Base-by-base conservation (phyloP, 2,888 invertebrate species). In the Digitonthophagus gazella region DNA sequence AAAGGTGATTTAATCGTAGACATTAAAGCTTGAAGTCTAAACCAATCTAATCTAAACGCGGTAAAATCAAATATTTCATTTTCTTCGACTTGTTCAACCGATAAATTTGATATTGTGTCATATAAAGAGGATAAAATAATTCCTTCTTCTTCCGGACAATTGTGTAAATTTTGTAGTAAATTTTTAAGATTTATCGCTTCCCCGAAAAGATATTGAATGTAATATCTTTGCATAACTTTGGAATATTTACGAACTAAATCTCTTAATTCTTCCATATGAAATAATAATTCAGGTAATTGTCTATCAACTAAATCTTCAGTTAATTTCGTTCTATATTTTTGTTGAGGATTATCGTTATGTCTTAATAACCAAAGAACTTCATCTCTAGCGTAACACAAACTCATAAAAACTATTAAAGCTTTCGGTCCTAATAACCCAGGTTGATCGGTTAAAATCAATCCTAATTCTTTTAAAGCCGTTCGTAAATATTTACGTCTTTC, bases 391-490 rank as follows among this genome's bases (percentile, higher is more conserved):
- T 96, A 93, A 72, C 96, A 96, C 6, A 99, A 85, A 0, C 95
- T 98, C 89, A 98, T 97, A 80, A 99, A 95, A 74, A 99, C 95
- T 78, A 97, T 90, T 69, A 99, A 86, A 4, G 97, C 96, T 85
- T 99, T 99, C 0, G 99, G 99, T 0, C 99, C 99, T 58, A 99
- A 84, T 15, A 99, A 85, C 0, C 99, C 98, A 2, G 99, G 99
- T 81, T 99, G 98, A 83, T 99, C 99, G 14, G 97, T 95, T 80
- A 99, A 89, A 76, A 99, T 94, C 1, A 97, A 86, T 0, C 95
- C 95, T 71, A 99, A 84, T 83, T 99, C 99, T 80, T 97, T 96
- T 15, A 99, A 84, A 1, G 98, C 96, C 1, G 96, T 95, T 68
- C 99, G 89, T 70, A 99, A 85, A 82, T 97, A 99, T 84, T 98